Percentiles rank a stretch among this genome's conserved stretches.
phyloP scores from a whole-genome alignment of 2,888 invertebrate species.

The Drosophila phalerata region DNA sequence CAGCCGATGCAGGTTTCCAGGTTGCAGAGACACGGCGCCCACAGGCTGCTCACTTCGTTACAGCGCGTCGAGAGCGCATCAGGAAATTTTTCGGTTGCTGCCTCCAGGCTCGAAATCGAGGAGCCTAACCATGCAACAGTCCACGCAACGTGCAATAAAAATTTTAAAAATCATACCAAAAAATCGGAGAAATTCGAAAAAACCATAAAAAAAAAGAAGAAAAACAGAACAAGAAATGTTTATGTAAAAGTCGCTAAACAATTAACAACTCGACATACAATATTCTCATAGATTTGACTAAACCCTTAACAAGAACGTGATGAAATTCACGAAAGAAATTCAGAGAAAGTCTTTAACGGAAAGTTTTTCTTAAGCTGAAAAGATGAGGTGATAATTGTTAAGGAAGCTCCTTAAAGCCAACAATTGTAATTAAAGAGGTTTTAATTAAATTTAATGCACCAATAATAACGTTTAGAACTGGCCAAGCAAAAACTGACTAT shows the following conservation, averaged over 20 bases:
- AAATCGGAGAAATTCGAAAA: too few relatives aligned
- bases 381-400: neutral
- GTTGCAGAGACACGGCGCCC: slow-evolving; percentile 93
- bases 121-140: slow-evolving; percentile 86
- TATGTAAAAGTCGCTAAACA: slow-evolving; percentile 19
- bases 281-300: slow-evolving; percentile 16
- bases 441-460: too few relatives aligned
- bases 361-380: neutral
- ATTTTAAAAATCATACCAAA: too few relatives aligned
- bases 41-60: slow-evolving; percentile 89
- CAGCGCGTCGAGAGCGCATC: slow-evolving; percentile 87
- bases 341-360: neutral
- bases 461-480: too few relatives aligned
- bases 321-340: neutral
- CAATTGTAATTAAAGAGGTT: neutral
- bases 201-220: neutral
- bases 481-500: too few relatives aligned
- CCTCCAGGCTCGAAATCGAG: slow-evolving; percentile 90
- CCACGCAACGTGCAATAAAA: slow-evolving; percentile 1
- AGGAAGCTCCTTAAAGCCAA: neutral
- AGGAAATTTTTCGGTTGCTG: slow-evolving; percentile 91
- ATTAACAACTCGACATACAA: slow-evolving; percentile 11
- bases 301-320: neutral
- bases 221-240: neutral
- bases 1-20: slow-evolving; percentile 96